phyloP scores from a whole-genome alignment of 2,797 vertebrate genomes.

The Micromesistius poutassou region DNA sequence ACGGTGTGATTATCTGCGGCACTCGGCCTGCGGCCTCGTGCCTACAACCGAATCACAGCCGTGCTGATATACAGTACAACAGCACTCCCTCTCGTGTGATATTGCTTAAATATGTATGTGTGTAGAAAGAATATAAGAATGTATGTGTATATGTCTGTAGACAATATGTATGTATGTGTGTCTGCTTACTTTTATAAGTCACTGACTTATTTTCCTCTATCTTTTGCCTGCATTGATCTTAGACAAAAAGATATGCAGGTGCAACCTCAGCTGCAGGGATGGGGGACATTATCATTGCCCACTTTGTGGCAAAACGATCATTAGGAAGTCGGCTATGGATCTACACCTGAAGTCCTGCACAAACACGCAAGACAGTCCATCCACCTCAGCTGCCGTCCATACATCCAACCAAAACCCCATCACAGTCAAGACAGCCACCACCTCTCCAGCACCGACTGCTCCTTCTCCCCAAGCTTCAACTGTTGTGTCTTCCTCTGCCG shows the following conservation, averaged over 20 bases:
- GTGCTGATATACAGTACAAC: no score
- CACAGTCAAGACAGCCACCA: not conserved
- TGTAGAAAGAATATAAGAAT: no score
- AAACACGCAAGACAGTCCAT: not conserved
- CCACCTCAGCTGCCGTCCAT: not conserved
- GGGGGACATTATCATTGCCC: constrained; percentile 9
- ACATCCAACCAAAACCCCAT: not conserved
- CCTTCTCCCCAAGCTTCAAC: not conserved
- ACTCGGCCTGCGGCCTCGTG: no score
- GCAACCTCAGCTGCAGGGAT: constrained; percentile 7
- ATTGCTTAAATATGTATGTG: not conserved
- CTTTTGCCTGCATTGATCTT: not conserved
- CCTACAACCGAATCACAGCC: no score
- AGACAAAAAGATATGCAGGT: constrained; percentile 9
- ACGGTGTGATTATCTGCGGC: no score
- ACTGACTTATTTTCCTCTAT: not conserved
- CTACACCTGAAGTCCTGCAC: not conserved
- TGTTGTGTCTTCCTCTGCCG: not conserved
- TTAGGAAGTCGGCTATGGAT: constrained; percentile 1
- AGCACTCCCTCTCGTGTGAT: no score
- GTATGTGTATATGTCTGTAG: no score
- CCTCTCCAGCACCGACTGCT: not conserved
- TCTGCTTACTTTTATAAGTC: not conserved
- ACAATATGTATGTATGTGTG: not conserved
- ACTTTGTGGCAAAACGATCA: not conserved